Conservation (phyloP, 2,113 vertebrate species). For the Zosterops hypoxanthus region DNA sequence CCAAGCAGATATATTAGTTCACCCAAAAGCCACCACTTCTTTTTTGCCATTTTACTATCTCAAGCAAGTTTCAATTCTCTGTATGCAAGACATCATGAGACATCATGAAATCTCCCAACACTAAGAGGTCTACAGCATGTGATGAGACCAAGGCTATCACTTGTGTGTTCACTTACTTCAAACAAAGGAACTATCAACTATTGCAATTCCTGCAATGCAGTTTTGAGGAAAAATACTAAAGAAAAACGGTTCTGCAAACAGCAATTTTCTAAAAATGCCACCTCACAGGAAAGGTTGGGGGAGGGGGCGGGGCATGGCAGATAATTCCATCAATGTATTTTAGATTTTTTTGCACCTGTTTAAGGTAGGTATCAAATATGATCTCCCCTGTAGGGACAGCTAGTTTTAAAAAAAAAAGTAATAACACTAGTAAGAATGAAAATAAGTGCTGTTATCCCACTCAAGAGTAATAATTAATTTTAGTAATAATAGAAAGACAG, state of each 20-base stretch:
- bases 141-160: neutral
- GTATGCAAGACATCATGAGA: neutral
- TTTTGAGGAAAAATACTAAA: neutral
- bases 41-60: neutral
- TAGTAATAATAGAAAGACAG: neutral
- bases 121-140: neutral
- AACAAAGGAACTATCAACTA: neutral
- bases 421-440: neutral
- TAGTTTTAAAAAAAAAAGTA: neutral
- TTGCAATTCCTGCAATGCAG: neutral
- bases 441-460: neutral
- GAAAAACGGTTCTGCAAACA: neutral
- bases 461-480: neutral
- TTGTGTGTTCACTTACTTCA: neutral
- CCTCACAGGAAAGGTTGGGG: neutral
- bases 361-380: neutral
- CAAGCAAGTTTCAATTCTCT: neutral
- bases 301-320: fast-evolving
- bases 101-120: neutral
- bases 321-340: neutral
- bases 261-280: neutral
- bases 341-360: neutral
- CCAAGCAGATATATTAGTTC: neutral
- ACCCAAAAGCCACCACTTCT: neutral
- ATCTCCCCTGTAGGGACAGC: neutral